These are phyloP conservation scores for Lordiphosa fenestrarum DNA, from an alignment of 2,888 invertebrate species.

Conservation along the genomic window DNA sequence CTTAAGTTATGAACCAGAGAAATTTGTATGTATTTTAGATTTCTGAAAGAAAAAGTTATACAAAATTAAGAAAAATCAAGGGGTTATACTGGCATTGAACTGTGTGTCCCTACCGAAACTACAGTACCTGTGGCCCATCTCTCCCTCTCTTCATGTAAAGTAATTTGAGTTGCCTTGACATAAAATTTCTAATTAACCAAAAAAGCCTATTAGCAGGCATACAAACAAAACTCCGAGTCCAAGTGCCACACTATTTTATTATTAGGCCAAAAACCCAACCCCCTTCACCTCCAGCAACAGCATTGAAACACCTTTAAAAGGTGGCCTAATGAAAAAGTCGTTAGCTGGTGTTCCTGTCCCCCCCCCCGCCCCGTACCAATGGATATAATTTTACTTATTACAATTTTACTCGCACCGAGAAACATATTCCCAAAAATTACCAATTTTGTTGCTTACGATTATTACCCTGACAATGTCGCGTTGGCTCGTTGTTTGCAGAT, in stretches of 20 bases:
- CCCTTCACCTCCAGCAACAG: background rate
- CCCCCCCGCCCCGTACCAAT: constrained; percentile 6
- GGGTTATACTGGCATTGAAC: too few species aligned
- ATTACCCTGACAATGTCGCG: constrained; percentile 64
- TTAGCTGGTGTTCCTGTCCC: constrained; percentile 7
- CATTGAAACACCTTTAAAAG: constrained; percentile 45
- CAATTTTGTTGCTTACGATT: constrained; percentile 76
- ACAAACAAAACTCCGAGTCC: constrained; percentile 20
- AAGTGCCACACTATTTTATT: constrained; percentile 61
- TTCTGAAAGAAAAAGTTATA: too few species aligned
- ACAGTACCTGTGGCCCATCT: background rate
- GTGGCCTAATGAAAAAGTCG: constrained; percentile 45
- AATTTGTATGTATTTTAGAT: too few species aligned
- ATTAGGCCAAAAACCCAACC: constrained; percentile 42
- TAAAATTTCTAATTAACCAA: constrained; percentile 68
- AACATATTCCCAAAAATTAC: constrained; percentile 69
- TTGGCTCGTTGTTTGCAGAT: constrained; percentile 17
- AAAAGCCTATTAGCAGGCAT: constrained; percentile 61
- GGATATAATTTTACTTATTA: constrained; percentile 64
- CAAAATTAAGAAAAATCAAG: too few species aligned
- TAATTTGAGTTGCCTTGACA: constrained; percentile 20
- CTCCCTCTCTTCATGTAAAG: background rate
- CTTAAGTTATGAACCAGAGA: too few species aligned
- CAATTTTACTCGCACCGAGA: constrained; percentile 58
- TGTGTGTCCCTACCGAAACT: background rate